Evolutionary conservation across 2,888 invertebrate genomes (phyloP), one percentile per base, ranked within the genome.

Genomic region (Macaria notata): DNA sequence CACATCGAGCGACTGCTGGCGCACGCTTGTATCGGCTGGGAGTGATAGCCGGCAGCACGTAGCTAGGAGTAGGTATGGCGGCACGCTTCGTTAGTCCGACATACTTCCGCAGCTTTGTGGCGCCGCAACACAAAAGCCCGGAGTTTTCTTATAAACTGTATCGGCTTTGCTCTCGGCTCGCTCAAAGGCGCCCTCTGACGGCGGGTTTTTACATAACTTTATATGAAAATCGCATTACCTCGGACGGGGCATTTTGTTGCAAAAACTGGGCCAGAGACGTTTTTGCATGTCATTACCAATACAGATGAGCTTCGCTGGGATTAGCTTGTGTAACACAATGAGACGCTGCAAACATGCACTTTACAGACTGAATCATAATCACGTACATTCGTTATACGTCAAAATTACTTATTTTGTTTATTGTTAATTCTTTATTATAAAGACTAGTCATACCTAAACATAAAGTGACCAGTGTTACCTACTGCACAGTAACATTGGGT

Each of bases 161-260:
- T 68, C 62, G 66, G 64, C 65, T 70, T 65, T 66, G 66, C 50
- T 39, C 62, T 66, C 65, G 64, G 63, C 62, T 64, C 33, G 64
- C 64, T 73, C 73, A 78, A 74, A 78, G 73, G 70, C 71, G 65
- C 62, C 61, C 68, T 70, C 63, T 68, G 63, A 63, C 59, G 42
- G 64, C 58, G 46, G 54, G 64, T 60, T 72, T 76, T 81, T 79
- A 76, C 81, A 80, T 82, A 79, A 78, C 72, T 78, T 75, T 80
- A 69, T 81, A 77, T 76, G 77, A 77, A 78, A 79, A 83, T 77
- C 72, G 66, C 71, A 75, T 82, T 83, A 80, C 71, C 72, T 70
- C 58, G 36, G 39, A 46, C 54, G 46, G 47, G 49, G 63, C 56
- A 56, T 68, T 66, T 63, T 61, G 66, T 68, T 62, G 66, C 67